A percentile compares a stretch with the other conserved stretches of the same genome.
Evolutionary conservation across 2,888 invertebrate genomes (phyloP).

Genomic region (Conchocele bisecta): DNA sequence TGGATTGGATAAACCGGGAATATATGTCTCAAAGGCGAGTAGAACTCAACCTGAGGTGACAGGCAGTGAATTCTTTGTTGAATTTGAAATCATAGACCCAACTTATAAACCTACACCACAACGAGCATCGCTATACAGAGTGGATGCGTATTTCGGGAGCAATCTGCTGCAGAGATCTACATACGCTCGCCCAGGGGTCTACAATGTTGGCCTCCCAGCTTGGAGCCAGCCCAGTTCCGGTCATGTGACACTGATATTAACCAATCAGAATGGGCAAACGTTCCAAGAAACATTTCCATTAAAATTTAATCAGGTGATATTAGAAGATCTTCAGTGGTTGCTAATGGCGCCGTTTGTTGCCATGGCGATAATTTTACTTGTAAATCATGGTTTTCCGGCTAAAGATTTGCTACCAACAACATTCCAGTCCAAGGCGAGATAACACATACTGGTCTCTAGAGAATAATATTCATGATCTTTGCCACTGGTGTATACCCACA

Average conservation of each 20-base stretch:
- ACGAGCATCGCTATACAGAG: conserved; percentile 22
- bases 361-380: conserved; percentile 73
- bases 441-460: conserved; percentile 33
- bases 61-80: conserved; percentile 66
- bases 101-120: conserved; percentile 21
- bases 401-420: conserved; percentile 74
- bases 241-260: conserved; percentile 70
- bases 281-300: conserved; percentile 64
- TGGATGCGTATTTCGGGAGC: conserved; percentile 66
- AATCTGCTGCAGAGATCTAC: conserved; percentile 49
- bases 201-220: conserved; percentile 59
- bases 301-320: conserved; percentile 74
- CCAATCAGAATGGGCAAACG: conserved; percentile 71
- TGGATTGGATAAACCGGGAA: no score
- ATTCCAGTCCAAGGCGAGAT: conserved; percentile 69
- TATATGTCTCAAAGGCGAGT: conserved; percentile 61
- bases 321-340: conserved; percentile 77
- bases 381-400: conserved; percentile 78
- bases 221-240: conserved; percentile 69
- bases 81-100: conserved; percentile 65
- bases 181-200: conserved; percentile 60
- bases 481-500: no score
- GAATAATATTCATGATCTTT: no score
- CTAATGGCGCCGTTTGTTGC: conserved; percentile 77
- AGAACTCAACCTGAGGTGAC: conserved; percentile 67